A percentile compares a stretch with the other conserved stretches of the same genome.
These are phyloP conservation scores for Indri indri DNA, from an alignment of 2,113 vertebrate species.

Conservation along the genomic window DNA sequence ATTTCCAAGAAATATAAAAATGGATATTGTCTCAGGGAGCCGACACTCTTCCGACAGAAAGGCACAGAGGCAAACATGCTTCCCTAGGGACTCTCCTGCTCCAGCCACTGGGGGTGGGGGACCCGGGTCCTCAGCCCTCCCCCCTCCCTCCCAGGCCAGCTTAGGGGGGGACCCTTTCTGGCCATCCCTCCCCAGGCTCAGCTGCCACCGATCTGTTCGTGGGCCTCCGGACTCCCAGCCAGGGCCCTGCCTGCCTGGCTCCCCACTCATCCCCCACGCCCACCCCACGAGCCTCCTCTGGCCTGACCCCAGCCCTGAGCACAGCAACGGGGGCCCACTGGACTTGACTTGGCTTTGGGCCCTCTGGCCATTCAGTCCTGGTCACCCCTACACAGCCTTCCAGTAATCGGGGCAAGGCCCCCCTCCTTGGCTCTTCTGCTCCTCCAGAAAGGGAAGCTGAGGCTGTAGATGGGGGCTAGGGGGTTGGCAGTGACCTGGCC, in stretches of 20 bases:
- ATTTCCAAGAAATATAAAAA: slow-evolving; percentile 89
- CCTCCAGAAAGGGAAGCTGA: not conserved
- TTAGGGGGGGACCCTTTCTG: fast-evolving
- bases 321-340: not conserved
- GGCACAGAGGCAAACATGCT: not conserved
- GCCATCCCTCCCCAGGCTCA: not conserved
- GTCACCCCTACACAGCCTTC: too few species aligned
- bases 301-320: not conserved
- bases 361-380: not conserved
- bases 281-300: not conserved
- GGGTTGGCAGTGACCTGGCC: not conserved
- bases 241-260: not conserved
- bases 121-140: fast-evolving
- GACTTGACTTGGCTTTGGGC: not conserved
- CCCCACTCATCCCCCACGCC: not conserved
- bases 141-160: not conserved
- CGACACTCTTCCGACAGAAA: slow-evolving; percentile 15
- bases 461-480: fast-evolving
- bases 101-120: not conserved
- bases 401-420: too few species aligned
- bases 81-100: not conserved
- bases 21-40: slow-evolving; percentile 82
- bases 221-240: not conserved
- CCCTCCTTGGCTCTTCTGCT: not conserved
- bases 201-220: not conserved